Evolutionary conservation across 2,888 invertebrate species (phyloP).

Genomic region (Apodemia mormo): DNA sequence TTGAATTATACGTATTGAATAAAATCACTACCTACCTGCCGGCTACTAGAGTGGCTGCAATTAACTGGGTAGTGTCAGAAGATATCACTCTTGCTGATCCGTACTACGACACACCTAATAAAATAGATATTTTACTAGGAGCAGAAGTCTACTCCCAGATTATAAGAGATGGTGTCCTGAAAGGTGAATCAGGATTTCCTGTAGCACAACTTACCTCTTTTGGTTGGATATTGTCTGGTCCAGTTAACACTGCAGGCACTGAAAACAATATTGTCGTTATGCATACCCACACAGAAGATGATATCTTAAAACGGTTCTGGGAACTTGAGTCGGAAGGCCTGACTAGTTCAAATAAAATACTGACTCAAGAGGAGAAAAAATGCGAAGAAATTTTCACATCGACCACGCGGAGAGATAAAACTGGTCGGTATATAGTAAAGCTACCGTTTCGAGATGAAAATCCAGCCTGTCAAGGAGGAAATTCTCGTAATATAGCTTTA

Average conservation of each 20-base stretch:
- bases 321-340: slow-evolving; percentile 28
- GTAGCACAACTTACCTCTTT: slow-evolving; percentile 37
- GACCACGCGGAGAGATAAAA: slow-evolving; percentile 29
- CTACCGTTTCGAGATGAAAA: slow-evolving; percentile 23
- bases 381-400: slow-evolving; percentile 28
- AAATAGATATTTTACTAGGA: slow-evolving; percentile 38
- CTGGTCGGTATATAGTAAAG: slow-evolving; percentile 30
- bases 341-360: slow-evolving; percentile 21
- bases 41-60: not conserved
- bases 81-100: slow-evolving; percentile 28
- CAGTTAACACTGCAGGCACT: not conserved
- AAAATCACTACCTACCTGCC: slow-evolving; percentile 26
- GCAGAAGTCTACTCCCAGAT: slow-evolving; percentile 40
- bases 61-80: slow-evolving; percentile 18
- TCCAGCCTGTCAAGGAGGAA: not conserved
- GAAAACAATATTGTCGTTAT: slow-evolving; percentile 10
- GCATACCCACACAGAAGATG: slow-evolving; percentile 20
- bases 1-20: slow-evolving; percentile 27
- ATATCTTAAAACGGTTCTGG: slow-evolving; percentile 31
- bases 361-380: slow-evolving; percentile 22
- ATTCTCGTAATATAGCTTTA: slow-evolving; percentile 2
- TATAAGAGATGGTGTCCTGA: slow-evolving; percentile 34
- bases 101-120: slow-evolving; percentile 30
- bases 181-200: slow-evolving; percentile 21
- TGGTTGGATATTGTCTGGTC: slow-evolving; percentile 41